Base-by-base conservation (phyloP, 2,797 vertebrate species). In the Coregonus suidteri region DNA sequence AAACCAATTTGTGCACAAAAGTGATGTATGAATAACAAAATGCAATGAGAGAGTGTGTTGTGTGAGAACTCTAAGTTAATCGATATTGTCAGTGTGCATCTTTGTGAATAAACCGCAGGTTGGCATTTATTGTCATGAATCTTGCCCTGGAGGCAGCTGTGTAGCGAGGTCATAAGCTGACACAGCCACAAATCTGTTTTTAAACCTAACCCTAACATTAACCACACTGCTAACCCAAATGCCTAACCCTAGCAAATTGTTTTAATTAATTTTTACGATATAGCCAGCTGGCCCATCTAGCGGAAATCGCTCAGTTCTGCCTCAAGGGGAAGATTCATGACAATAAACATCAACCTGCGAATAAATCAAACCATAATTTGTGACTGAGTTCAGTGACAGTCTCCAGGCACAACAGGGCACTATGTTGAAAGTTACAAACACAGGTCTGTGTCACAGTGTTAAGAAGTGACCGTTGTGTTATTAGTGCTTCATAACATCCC, bases 391-490 rank as follows among this genome's bases (percentile, higher is more conserved):
- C 7, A 4, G 59, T 64, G 59, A 88, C 75, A 72, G 80, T 75
- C 71, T 87, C 34, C 7, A 3, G 56, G n/a, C 85, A 82, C 84
- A 37, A 79, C 88, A 81, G 71, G 79, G 79, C 75, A 62, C 67
- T 69, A 88, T 89, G 87, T 15, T n/a, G 52, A 83, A 79, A 70
- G 73, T 75, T 74, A 75, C 84, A 84, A 75, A 79, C 81, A 81
- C 14, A 30, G 37, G 68, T 54, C 72, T 5, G 78, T 77, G 88
- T 87, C 88, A 88, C 76, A 76, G 82, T 79, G 87, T 88, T 90
- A 54, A 54, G 89, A 54, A 34, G 88, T 88, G 85, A 85, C 79
- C 77, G 64, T 52, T 56, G 87, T 85, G 89, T 88, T 89, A 87
- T 83, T 86, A 86, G 86, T 35, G 25, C 34, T 77, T 76, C 11